Conservation (phyloP, 2,797 vertebrate genomes). For the Tangara arthus region DNA sequence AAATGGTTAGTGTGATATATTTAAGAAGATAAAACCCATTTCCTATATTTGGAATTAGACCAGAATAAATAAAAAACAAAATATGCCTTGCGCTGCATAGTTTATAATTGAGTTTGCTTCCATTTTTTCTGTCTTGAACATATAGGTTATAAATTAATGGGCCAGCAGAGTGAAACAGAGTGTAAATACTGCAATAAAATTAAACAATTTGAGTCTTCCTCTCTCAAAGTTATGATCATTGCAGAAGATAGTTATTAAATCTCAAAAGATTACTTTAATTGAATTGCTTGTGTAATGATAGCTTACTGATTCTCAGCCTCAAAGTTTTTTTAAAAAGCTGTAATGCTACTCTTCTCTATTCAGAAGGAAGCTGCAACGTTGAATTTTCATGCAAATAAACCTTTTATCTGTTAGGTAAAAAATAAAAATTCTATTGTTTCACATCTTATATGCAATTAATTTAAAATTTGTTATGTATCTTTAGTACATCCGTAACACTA, state of each 20-base stretch:
- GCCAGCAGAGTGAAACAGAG: slow-evolving; percentile 25
- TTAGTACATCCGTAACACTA: neutral
- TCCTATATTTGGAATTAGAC: slow-evolving; percentile 4
- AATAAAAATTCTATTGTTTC: neutral
- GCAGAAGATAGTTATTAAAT: slow-evolving; percentile 57
- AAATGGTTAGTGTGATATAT: neutral
- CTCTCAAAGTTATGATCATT: slow-evolving; percentile 40
- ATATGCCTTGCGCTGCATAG: neutral
- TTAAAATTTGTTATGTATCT: neutral
- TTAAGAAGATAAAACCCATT: neutral
- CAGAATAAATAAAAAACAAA: slow-evolving; percentile 33
- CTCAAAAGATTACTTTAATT: slow-evolving; percentile 53
- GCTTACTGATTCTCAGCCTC: neutral
- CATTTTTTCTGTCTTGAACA: neutral
- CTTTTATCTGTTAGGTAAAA: neutral
- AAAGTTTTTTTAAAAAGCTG: neutral
- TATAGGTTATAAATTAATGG: slow-evolving; percentile 49
- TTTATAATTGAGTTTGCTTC: slow-evolving; percentile 32
- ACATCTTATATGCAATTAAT: neutral
- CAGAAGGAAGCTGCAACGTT: neutral
- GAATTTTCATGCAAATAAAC: neutral
- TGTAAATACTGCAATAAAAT: slow-evolving; percentile 47
- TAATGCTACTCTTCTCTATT: neutral
- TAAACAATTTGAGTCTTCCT: slow-evolving; percentile 1
- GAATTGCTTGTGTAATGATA: slow-evolving; percentile 38